A percentile compares a stretch with the other conserved stretches of the same genome.
Evolutionary conservation across 2,797 vertebrate species (phyloP).

Genomic region (Sciurus carolinensis): DNA sequence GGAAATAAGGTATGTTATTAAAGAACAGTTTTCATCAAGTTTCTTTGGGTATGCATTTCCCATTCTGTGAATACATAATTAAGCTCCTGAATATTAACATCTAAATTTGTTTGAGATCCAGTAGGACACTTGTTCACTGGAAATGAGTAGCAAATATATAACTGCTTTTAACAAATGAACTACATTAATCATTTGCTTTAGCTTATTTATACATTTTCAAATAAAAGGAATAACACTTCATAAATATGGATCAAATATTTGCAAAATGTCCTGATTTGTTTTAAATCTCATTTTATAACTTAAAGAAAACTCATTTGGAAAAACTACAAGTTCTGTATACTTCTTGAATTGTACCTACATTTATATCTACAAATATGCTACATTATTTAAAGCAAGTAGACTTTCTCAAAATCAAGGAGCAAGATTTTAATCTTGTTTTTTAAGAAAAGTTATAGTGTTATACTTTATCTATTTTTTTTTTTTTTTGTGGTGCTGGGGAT

Average conservation of each 20-base stretch:
- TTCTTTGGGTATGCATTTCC: background rate
- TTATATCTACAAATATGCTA: background rate
- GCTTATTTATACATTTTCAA: conserved; percentile 17
- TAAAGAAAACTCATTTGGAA: conserved; percentile 20
- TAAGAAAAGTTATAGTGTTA: background rate
- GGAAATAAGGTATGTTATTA: background rate
- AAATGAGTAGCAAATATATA: conserved; percentile 59
- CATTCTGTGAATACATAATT: conserved; percentile 43
- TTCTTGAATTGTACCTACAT: background rate
- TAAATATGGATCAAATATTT: conserved; percentile 20
- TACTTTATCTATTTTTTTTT: background rate
- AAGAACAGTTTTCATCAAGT: background rate
- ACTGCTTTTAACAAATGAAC: background rate
- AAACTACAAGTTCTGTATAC: background rate
- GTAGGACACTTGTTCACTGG: conserved; percentile 41
- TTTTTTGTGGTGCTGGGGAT: too few relatives aligned
- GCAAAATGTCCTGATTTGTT: conserved; percentile 44
- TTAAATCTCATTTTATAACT: conserved; percentile 33
- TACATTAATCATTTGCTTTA: conserved; percentile 48
- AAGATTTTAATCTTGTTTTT: background rate
- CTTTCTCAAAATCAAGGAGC: background rate
- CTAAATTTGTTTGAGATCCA: conserved; percentile 43
- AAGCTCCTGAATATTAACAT: conserved; percentile 22
- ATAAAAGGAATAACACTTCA: background rate
- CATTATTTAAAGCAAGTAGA: background rate